Evolutionary conservation across 2,888 invertebrate species (phyloP).

Genomic region (Acleris sparsana): DNA sequence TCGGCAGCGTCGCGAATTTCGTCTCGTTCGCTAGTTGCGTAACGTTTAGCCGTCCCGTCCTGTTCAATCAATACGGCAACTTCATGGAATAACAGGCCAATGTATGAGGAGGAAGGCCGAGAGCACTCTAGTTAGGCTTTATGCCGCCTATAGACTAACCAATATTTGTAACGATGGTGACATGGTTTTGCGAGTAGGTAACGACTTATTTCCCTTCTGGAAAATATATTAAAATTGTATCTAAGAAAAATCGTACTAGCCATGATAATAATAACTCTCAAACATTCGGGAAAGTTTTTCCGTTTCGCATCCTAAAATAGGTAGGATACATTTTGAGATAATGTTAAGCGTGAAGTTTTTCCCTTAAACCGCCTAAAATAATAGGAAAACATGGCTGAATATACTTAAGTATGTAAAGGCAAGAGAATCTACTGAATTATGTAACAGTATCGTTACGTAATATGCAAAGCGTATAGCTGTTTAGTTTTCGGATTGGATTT

Average conservation of each 20-base stretch:
- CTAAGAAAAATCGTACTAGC: neutral
- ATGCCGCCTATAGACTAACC: slow-evolving; percentile 13
- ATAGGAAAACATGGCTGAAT: slow-evolving; percentile 31
- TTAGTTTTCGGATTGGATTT: slow-evolving; percentile 41
- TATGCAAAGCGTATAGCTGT: slow-evolving; percentile 38
- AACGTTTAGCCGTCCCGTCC: slow-evolving; percentile 68
- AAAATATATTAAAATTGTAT: slow-evolving; percentile 3
- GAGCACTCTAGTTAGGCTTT: slow-evolving; percentile 39
- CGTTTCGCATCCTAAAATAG: slow-evolving; percentile 15
- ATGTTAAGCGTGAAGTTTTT: slow-evolving; percentile 16
- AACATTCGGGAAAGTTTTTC: neutral
- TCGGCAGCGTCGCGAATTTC: slow-evolving; percentile 52
- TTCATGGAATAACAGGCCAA: slow-evolving; percentile 70
- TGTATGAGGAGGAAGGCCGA: slow-evolving; percentile 62
- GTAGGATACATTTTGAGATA: slow-evolving; percentile 20
- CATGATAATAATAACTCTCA: slow-evolving; percentile 2
- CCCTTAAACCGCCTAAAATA: slow-evolving; percentile 17
- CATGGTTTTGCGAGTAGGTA: neutral
- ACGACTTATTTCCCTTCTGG: slow-evolving; percentile 3
- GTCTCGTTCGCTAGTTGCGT: slow-evolving; percentile 65
- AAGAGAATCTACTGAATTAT: slow-evolving; percentile 52
- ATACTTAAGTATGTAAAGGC: slow-evolving; percentile 41
- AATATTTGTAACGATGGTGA: slow-evolving; percentile 9
- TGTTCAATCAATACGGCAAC: slow-evolving; percentile 77
- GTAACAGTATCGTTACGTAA: slow-evolving; percentile 51